These are phyloP conservation scores for Drosophila suzukii DNA, from an alignment of 1,140 invertebrate species.

Conservation along the genomic window DNA sequence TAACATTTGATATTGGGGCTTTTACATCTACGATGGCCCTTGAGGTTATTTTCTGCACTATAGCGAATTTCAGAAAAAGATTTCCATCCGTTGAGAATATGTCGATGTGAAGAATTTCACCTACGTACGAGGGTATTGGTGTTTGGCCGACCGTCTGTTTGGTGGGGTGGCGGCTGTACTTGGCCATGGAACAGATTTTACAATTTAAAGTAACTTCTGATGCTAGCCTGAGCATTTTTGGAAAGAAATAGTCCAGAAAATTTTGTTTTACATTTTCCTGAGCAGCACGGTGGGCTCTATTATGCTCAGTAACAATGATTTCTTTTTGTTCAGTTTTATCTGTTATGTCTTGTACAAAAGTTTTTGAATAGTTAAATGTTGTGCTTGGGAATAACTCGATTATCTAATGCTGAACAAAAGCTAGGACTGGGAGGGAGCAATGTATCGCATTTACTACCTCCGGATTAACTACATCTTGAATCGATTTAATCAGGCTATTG, in stretches of 20 bases:
- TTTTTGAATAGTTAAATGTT: neutral
- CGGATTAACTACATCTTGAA: neutral
- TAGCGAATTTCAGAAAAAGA: neutral
- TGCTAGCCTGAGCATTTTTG: conserved; percentile 6
- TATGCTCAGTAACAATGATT: neutral
- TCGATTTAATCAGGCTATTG: neutral
- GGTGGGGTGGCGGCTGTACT: conserved; percentile 6
- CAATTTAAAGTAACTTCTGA: neutral
- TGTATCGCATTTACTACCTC: conserved; percentile 13
- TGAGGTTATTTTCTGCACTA: neutral
- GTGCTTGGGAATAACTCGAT: neutral
- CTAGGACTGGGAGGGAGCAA: conserved; percentile 4
- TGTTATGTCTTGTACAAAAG: too few relatives aligned
- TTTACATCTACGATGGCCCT: neutral
- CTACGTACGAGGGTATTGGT: neutral
- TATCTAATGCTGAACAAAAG: conserved; percentile 4
- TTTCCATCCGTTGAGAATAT: neutral
- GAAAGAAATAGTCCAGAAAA: conserved; percentile 5
- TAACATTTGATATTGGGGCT: neutral
- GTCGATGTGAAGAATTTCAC: neutral
- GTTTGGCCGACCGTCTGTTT: neutral
- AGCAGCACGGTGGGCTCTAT: neutral
- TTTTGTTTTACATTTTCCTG: conserved; percentile 1
- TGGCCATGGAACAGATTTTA: neutral
- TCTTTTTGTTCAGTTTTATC: neutral